Conservation (phyloP, 2,888 invertebrate species). For the Ypsolopha sequella region DNA sequence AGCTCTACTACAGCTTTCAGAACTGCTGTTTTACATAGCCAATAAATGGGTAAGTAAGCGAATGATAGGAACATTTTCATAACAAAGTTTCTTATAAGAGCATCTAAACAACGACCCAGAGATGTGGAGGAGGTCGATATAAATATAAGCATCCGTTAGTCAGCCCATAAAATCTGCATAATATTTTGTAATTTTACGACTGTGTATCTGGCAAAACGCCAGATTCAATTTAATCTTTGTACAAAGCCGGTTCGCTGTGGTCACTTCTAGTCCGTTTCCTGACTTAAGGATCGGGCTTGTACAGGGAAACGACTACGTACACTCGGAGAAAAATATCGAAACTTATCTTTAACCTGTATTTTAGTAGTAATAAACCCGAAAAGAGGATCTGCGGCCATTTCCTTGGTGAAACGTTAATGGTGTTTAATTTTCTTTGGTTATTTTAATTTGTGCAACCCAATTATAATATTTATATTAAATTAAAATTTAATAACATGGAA, state of each 20-base stretch:
- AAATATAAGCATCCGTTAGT: conserved; percentile 5
- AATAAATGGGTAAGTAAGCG: no score
- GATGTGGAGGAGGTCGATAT: not conserved
- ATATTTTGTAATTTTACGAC: conserved; percentile 52
- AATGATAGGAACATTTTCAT: not conserved
- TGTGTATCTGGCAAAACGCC: conserved; percentile 44
- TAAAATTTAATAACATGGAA: no score
- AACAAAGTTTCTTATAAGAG: not conserved
- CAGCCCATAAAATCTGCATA: conserved; percentile 45
- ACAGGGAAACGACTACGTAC: conserved; percentile 31
- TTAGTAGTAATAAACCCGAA: no score
- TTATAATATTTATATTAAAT: no score
- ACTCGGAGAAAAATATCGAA: conserved; percentile 13
- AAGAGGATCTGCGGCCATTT: no score
- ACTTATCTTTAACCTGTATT: no score
- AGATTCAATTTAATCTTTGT: conserved; percentile 60
- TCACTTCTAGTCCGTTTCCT: conserved; percentile 37
- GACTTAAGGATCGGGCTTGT: conserved; percentile 22
- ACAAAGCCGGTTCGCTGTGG: conserved; percentile 41
- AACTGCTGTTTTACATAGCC: no score
- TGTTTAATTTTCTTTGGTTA: no score
- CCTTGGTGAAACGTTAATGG: no score
- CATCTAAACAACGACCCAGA: not conserved
- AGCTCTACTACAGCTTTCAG: no score
- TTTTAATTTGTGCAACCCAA: no score